These are phyloP conservation scores for Drosophila prostipennis DNA, from an alignment of 2,888 invertebrate species.

Conservation along the genomic window DNA sequence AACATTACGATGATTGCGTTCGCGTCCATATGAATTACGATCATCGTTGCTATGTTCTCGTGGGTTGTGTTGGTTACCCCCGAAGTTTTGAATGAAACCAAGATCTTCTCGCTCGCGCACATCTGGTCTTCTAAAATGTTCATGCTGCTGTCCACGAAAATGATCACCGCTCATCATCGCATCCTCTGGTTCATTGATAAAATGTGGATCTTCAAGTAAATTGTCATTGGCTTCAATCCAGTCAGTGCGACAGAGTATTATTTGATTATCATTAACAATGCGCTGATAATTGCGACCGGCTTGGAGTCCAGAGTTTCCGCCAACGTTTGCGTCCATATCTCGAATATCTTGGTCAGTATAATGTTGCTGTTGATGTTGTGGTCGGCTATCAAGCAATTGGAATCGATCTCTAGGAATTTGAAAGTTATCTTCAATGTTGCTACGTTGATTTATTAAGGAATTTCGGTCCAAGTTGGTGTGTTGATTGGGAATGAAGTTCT, in stretches of 20 bases:
- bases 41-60: constrained; percentile 6
- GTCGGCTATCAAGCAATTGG: background rate
- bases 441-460: constrained; percentile 5
- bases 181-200: background rate
- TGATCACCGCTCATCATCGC: background rate
- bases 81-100: background rate
- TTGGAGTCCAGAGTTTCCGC: background rate
- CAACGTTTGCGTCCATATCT: background rate
- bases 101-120: background rate
- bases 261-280: constrained; percentile 29
- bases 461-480: background rate
- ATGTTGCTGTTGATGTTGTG: background rate
- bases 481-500: background rate
- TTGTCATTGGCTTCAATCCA: constrained; percentile 5
- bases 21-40: constrained; percentile 4
- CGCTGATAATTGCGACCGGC: constrained; percentile 23
- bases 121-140: background rate
- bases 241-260: constrained; percentile 21
- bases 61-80: background rate
- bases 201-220: background rate
- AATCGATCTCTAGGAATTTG: background rate
- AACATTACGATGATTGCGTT: constrained; percentile 11
- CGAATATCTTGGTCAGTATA: background rate
- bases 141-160: constrained; percentile 1
- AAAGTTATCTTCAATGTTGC: background rate